A percentile compares a stretch with the other conserved stretches of the same genome.
Evolutionary conservation across 2,113 vertebrate genomes (phyloP).

Genomic region (Urocolius indicus): DNA sequence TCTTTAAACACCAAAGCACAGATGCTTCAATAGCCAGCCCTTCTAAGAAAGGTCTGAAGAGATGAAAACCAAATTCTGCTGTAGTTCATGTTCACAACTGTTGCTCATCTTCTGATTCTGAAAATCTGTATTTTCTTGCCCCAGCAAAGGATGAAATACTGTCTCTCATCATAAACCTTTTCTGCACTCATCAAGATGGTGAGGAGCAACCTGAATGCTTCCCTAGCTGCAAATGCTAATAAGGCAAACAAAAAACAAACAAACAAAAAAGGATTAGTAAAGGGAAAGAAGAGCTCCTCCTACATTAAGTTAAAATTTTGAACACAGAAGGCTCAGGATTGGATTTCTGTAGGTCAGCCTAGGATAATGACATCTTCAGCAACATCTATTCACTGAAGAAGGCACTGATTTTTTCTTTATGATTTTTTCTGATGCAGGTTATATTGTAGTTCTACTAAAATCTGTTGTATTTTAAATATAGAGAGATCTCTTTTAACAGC

Average conservation of each 20-base stretch:
- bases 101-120: background rate
- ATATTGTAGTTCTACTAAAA: background rate
- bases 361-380: background rate
- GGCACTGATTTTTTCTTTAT: background rate
- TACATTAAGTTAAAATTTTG: background rate
- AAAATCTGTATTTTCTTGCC: background rate
- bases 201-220: background rate
- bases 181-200: background rate
- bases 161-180: background rate
- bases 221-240: background rate
- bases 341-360: background rate
- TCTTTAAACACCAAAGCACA: background rate
- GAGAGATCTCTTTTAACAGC: background rate
- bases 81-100: background rate
- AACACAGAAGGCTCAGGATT: background rate
- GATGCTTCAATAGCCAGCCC: background rate
- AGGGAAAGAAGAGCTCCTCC: background rate
- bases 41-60: background rate
- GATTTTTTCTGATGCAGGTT: background rate
- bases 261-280: background rate
- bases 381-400: background rate
- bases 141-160: background rate
- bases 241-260: background rate
- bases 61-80: conserved; percentile 1
- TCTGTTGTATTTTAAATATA: background rate